Evolutionary conservation across 2,888 invertebrate species (phyloP).

Genomic region (Theodoxus fluviatilis): DNA sequence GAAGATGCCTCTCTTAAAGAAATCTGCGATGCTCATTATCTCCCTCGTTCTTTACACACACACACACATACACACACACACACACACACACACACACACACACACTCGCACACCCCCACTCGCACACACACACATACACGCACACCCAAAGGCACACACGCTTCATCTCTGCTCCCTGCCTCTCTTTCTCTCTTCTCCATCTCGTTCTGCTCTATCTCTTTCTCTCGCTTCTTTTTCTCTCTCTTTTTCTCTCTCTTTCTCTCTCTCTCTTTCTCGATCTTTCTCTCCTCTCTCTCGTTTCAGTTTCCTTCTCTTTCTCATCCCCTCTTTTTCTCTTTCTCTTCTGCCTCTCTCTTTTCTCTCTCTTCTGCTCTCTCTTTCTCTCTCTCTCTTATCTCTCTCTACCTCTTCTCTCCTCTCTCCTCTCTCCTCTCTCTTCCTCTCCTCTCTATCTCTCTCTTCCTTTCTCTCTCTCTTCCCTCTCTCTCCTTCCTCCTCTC

Average conservation of each 20-base stretch:
- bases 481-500: neutral
- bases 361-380: neutral
- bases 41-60: too few species aligned
- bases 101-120: neutral
- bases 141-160: neutral
- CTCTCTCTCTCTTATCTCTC: conserved; percentile 10
- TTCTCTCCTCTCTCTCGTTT: conserved; percentile 8
- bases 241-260: conserved; percentile 29
- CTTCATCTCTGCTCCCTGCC: neutral
- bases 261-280: conserved; percentile 30
- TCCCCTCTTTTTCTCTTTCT: conserved; percentile 27
- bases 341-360: conserved; percentile 9
- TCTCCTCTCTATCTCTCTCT: neutral
- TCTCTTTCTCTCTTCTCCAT: neutral
- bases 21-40: too few species aligned
- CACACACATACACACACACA: conserved; percentile 8
- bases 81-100: neutral
- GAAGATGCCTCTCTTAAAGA: too few species aligned
- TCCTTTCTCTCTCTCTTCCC: neutral
- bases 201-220: conserved; percentile 13
- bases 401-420: neutral
- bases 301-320: conserved; percentile 27
- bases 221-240: conserved; percentile 24
- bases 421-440: neutral
- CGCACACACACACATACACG: conserved; percentile 13